Conservation (phyloP, 2,888 invertebrate species). For the Caenorhabditis panamensis region DNA sequence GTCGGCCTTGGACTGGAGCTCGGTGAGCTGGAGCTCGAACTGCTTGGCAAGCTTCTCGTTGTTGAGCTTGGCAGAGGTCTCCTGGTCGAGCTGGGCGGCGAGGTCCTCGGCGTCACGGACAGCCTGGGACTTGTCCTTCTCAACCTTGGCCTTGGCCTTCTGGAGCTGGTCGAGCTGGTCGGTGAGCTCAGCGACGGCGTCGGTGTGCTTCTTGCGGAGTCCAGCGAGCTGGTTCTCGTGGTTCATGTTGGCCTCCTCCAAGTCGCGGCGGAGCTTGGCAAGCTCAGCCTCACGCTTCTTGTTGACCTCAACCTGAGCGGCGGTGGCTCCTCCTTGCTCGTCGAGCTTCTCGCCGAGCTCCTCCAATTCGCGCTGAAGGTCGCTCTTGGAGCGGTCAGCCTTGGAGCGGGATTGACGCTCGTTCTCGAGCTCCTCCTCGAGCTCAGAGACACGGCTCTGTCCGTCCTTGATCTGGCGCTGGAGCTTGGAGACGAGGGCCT, state of each 20-base stretch:
- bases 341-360: constrained; percentile 97
- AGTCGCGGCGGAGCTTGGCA: constrained; percentile 96
- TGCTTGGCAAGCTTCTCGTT: constrained; percentile 73
- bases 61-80: constrained; percentile 85
- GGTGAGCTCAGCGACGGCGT: constrained; percentile 86
- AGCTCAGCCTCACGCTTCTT: constrained; percentile 98
- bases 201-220: constrained; percentile 98
- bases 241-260: constrained; percentile 97
- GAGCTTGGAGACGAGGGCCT: constrained; percentile 94
- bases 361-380: constrained; percentile 94
- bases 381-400: constrained; percentile 70
- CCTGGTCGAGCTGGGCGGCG: constrained; percentile 71
- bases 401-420: constrained; percentile 72
- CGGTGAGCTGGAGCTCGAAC: constrained; percentile 87
- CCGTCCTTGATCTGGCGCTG: constrained; percentile 99
- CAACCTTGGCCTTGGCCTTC: constrained; percentile 72
- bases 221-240: constrained; percentile 96
- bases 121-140: constrained; percentile 75
- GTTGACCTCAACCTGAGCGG: constrained; percentile 88
- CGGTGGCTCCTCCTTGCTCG: constrained; percentile 92
- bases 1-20: constrained; percentile 95
- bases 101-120: constrained; percentile 75
- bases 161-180: constrained; percentile 88
- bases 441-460: constrained; percentile 87
- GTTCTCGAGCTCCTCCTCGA: constrained; percentile 98